Base-by-base conservation (phyloP, 2,888 invertebrate genomes). In the Caenorhabditis doughertyi region DNA sequence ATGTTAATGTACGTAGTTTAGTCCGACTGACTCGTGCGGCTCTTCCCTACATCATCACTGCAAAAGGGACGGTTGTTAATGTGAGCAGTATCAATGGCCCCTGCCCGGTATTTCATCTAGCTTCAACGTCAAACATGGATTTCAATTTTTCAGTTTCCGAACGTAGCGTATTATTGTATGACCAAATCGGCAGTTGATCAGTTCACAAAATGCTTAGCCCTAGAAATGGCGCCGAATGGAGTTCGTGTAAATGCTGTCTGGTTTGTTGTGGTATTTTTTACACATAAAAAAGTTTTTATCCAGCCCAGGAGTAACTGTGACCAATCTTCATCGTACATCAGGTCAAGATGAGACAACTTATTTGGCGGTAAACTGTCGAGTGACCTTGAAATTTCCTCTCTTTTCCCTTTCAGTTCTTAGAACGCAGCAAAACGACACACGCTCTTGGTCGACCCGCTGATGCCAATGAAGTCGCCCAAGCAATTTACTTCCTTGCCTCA, bases 101-200 rank as follows among this genome's bases (percentile, higher is more conserved):
- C 27, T 93, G 97, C 90, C 95, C 97, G 44, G 90, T 89, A 47
- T 76, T n/a, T n/a, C n/a, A n/a, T n/a, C n/a, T n/a, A n/a, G n/a
- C n/a, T n/a, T n/a, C n/a, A n/a, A n/a, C n/a, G n/a, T n/a, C n/a
- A n/a, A n/a, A 21, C 13, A 27, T 32, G 13, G 35, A n/a, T 21
- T 11, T n/a, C 13, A 29, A 0, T 4, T 21, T 27, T 73, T 67
- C 11, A 93, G 53, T 97, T 97, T 92, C 95, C 97, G 0, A 95
- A 95, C 11, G 95, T 97, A 0, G 92, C 97, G 56, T 95, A 97
- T 0, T 98, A 98, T 92, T 92, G 92, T 86, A 95, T 98, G 92
- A 97, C 97, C 0, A 98, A 98, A 93, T 94, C 96, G 56, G 95
- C 97, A 21, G 94, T 98, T 0, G 98, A 98, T 92, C 97, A 98